phyloP scores from a whole-genome alignment of 1,140 invertebrate species.

The Caenorhabditis briggsae region DNA sequence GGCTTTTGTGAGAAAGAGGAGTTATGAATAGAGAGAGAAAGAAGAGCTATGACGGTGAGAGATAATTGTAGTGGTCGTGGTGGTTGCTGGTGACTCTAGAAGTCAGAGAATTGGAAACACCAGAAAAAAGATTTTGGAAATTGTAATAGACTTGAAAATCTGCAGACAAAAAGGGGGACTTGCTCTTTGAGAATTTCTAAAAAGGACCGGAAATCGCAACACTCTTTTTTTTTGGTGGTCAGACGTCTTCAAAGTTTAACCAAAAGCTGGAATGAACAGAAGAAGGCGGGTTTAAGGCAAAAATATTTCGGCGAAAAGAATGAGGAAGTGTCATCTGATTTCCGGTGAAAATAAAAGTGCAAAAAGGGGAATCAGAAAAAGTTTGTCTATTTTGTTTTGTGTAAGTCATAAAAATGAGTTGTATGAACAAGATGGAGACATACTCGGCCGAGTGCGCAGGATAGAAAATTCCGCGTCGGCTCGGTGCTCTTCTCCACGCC shows the following conservation, averaged over 20 bases:
- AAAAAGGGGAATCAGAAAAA: not conserved
- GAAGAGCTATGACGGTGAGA: not conserved
- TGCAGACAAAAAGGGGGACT: not conserved
- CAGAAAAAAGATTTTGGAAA: not conserved
- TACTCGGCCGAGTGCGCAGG: slow-evolving; percentile 1
- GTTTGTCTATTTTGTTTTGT: slow-evolving; percentile 7
- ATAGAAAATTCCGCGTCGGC: slow-evolving; percentile 36
- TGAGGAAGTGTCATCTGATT: not conserved
- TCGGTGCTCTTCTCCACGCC: slow-evolving; percentile 24
- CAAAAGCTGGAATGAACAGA: not conserved
- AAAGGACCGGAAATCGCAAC: slow-evolving; percentile 46
- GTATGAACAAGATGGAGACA: slow-evolving; percentile 42
- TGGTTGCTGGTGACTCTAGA: not conserved
- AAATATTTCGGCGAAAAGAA: not conserved
- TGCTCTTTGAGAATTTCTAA: slow-evolving; percentile 24
- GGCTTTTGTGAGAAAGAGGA: slow-evolving; percentile 2
- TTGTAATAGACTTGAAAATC: not conserved
- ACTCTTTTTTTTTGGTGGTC: not conserved
- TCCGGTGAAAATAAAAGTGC: not conserved
- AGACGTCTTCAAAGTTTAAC: slow-evolving; percentile 35
- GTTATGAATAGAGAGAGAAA: slow-evolving; percentile 7
- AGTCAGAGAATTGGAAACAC: not conserved
- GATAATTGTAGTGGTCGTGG: slow-evolving; percentile 3
- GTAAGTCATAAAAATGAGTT: not conserved
- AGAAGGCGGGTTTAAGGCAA: not conserved